Evolutionary conservation across 2,888 invertebrate genomes (phyloP), one percentile per base, ranked within the genome.

Genomic region (Cremastinae sp.): DNA sequence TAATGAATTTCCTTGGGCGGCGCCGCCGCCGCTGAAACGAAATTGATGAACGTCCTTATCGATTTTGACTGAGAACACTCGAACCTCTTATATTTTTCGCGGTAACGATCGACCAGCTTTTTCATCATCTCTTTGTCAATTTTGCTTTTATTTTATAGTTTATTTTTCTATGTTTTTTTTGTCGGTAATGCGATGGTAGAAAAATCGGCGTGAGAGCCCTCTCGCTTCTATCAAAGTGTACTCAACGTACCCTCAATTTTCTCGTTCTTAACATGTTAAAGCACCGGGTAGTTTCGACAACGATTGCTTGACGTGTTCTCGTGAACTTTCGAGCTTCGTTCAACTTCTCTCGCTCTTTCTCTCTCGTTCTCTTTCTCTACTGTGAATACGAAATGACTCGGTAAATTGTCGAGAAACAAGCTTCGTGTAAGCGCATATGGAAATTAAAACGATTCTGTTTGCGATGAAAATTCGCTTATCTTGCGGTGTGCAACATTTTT

Each of bases 351-450:
- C 22, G 18, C 38, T 38, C 47, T 16, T 28, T 16, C 66, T 54
- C 38, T 38, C 36, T 4, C 56, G 43, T 41, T 38, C 16, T 45
- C 28, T 43, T 36, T 61, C 47, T 41, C 41, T 34, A 28, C 43
- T 43, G 34, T 64, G 69, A 64, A 74, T 64, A 62, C 51, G 45
- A 70, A 74, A 70, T 58, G 58, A 36, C 45, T 18, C 43, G 69
- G 69, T 64, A 53, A 74, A 64, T 64, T 65, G 64, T 58, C 34
- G 54, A 28, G 49, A 62, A 54, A 69, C 34, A 59, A 49, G 18
- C 41, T 16, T 2, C 28, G 43, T 43, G 16, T 41, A 22, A 41
- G 4, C 8, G 47, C 22, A 10, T 47, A 5, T 34, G 0, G n/a
- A n/a, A n/a, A n/a, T n/a, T n/a, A n/a, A n/a, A n/a, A n/a, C n/a